Conservation (phyloP, 1,140 invertebrate species). For the Apis cerana region DNA sequence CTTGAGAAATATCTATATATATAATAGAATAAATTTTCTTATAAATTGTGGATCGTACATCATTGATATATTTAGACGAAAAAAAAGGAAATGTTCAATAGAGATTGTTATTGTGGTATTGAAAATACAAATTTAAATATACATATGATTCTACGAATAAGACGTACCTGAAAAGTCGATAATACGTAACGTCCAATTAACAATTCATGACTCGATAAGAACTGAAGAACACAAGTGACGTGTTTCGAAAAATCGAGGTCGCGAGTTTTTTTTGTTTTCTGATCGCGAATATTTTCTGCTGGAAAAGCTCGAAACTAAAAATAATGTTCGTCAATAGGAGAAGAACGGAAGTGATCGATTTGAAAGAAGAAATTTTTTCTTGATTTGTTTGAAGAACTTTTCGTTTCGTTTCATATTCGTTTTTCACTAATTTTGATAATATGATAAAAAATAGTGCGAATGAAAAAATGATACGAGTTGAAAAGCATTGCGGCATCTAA, state of each 20-base stretch:
- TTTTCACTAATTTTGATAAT: neutral
- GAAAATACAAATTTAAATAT: neutral
- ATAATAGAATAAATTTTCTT: neutral
- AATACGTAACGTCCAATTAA: slow-evolving; percentile 22
- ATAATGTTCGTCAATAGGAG: neutral
- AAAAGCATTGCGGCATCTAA: neutral
- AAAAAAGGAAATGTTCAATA: no score
- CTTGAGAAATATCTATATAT: neutral
- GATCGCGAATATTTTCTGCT: neutral
- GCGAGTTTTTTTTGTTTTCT: no score
- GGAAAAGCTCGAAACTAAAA: neutral
- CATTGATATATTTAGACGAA: no score
- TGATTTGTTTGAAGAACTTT: neutral
- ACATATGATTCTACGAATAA: neutral
- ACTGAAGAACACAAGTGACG: neutral
- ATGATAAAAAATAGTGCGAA: neutral
- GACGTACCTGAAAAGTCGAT: slow-evolving; percentile 1
- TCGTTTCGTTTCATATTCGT: neutral
- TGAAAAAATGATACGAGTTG: neutral
- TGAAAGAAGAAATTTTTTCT: neutral
- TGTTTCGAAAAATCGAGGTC: slow-evolving; percentile 1
- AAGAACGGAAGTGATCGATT: neutral
- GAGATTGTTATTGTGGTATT: neutral
- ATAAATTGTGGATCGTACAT: neutral
- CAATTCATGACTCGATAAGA: slow-evolving; percentile 27